Evolutionary conservation across 2,888 invertebrate species (phyloP), one percentile per base, ranked within the genome.

Genomic region (Allophyes oxyacanthae): DNA sequence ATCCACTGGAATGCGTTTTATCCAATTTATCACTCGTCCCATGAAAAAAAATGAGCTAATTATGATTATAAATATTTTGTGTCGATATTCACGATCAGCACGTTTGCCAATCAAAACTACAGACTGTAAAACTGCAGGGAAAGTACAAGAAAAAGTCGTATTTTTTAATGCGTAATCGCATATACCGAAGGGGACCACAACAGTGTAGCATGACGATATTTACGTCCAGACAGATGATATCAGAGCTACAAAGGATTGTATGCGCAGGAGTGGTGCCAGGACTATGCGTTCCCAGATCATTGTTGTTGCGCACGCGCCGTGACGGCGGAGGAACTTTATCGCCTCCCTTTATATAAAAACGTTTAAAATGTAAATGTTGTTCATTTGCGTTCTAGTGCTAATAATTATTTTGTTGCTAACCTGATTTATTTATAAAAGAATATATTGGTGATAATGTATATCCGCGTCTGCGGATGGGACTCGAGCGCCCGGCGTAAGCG

Each of bases 281-380:
- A 62, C 58, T 42, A 49, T 26, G 32, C 50, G 51, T 72, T 68
- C 68, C 61, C 57, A 57, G 56, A 51, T 68, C 74, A 78, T 80
- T 81, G 79, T 81, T 66, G 72, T 71, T 77, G 77, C 67, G 60
- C 81, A 46, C 44, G 32, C 51, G 60, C 67, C 81, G 78, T 79
- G 74, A 77, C 81, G 64, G 48, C 48, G 48, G 48, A 56, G 70
- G 59, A 53, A 66, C 57, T 36, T 56, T 64, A 66, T 70, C 51
- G 48, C 43, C 58, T 44, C 26, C 52, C 48, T 62, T 42, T 67
- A 42, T 52, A 40, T 32, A 58, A 64, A 69, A 70, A 64, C 44
- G 13, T 51, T 66, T 52, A 32, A 64, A 49, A 52, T 66, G 44
- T 34, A 51, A 58, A 70, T 56, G 13, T 46, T 50, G 15, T 45